phyloP scores from a whole-genome alignment of 2,113 vertebrate species.

The Lates calcarifer region DNA sequence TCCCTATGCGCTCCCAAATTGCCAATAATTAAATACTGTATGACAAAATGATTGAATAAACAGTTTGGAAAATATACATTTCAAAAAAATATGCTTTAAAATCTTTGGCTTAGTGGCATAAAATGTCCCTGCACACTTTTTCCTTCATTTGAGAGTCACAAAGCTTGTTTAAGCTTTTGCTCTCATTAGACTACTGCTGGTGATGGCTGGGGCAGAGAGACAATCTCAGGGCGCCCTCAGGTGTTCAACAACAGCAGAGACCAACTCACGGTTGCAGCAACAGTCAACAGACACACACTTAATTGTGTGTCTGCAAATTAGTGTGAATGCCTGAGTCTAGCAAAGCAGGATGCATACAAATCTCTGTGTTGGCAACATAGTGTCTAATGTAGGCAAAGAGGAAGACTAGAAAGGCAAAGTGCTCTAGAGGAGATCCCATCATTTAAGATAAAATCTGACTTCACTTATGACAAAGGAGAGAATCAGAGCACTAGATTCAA shows the following conservation, averaged over 20 bases:
- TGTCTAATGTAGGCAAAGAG: conserved; percentile 18
- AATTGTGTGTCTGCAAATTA: not conserved
- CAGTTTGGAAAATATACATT: conserved; percentile 20
- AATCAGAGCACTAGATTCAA: conserved; percentile 5
- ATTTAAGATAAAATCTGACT: conserved; percentile 31
- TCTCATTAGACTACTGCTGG: not conserved
- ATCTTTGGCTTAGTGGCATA: conserved; percentile 68
- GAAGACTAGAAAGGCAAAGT: conserved; percentile 48
- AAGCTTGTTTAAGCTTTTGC: not conserved
- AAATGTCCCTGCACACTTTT: conserved; percentile 33
- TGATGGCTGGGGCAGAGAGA: not conserved
- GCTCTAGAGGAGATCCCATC: conserved; percentile 18
- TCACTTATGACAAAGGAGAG: conserved; percentile 14
- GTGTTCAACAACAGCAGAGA: conserved; percentile 43
- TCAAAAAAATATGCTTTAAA: conserved; percentile 33
- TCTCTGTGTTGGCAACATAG: conserved; percentile 22
- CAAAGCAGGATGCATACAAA: conserved; percentile 16
- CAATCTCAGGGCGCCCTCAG: conserved; percentile 50
- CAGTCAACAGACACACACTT: not conserved
- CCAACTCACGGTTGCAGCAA: conserved; percentile 2
- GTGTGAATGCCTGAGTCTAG: conserved; percentile 5
- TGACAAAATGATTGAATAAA: conserved; percentile 29
- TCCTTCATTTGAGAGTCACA: conserved; percentile 50
- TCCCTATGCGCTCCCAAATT: conserved; percentile 22
- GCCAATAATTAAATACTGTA: conserved; percentile 33